A percentile compares a stretch with the other conserved stretches of the same genome.
phyloP scores from a whole-genome alignment of 2,113 vertebrate species.

The Menidia beryllina region DNA sequence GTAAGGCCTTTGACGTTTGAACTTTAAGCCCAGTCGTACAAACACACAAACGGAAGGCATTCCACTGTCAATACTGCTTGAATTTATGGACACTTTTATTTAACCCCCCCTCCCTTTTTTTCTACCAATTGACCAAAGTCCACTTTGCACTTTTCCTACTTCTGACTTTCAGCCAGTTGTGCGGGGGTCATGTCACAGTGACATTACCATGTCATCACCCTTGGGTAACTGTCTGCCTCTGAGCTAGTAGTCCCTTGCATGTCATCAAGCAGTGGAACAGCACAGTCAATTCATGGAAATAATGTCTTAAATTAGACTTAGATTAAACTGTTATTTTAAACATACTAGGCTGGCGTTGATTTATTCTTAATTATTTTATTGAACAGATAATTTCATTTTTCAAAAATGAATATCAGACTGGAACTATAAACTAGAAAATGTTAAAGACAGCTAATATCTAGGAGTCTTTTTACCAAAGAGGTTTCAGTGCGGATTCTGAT shows the following conservation, averaged over 20 bases:
- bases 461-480: no score
- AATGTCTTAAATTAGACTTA: not conserved
- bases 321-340: not conserved
- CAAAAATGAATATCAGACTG: no score
- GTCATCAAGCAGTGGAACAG: not conserved
- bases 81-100: conserved; percentile 38
- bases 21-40: conserved; percentile 37
- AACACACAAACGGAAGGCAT: conserved; percentile 14
- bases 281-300: not conserved
- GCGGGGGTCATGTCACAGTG: conserved; percentile 33
- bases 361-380: no score
- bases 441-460: no score
- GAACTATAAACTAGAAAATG: no score
- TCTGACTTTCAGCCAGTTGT: conserved; percentile 22
- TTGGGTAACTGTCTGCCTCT: conserved; percentile 9
- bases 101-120: not conserved
- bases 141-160: conserved; percentile 25
- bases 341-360: not conserved
- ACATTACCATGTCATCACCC: conserved; percentile 33
- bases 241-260: not conserved
- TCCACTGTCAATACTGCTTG: conserved; percentile 38
- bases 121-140: conserved; percentile 3
- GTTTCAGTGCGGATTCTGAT: no score
- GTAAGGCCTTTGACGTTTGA: conserved; percentile 65
- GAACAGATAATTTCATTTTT: no score